Evolutionary conservation across 2,113 vertebrate species (phyloP).

Genomic region (Dinomys branickii): DNA sequence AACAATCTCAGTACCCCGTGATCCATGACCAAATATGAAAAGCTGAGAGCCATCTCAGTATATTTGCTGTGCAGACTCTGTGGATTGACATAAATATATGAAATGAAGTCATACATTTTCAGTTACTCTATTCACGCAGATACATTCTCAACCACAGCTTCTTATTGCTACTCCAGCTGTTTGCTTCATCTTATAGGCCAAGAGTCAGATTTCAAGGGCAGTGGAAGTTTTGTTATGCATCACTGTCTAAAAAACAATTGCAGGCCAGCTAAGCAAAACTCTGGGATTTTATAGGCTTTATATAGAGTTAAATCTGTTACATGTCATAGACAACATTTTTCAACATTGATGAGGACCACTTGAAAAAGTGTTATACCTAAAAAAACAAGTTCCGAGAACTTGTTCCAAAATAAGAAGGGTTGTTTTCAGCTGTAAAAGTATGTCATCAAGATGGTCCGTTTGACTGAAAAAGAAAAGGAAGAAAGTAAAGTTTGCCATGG

Average conservation of each 20-base stretch:
- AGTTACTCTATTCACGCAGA: slow-evolving; percentile 80
- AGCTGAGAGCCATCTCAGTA: slow-evolving; percentile 60
- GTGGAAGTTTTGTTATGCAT: slow-evolving; percentile 42
- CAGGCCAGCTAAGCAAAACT: slow-evolving; percentile 45
- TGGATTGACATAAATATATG: slow-evolving; percentile 68
- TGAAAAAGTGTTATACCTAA: neutral
- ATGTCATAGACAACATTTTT: neutral
- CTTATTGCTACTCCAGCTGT: slow-evolving; percentile 63
- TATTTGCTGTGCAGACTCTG: slow-evolving; percentile 70
- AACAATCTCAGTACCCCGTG: slow-evolving; percentile 57
- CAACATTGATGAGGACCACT: neutral
- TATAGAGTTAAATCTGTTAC: slow-evolving; percentile 11
- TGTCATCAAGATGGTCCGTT: neutral
- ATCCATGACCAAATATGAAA: slow-evolving; percentile 70
- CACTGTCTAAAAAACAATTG: slow-evolving; percentile 65
- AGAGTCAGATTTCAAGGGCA: slow-evolving; percentile 65
- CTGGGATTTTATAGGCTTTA: neutral
- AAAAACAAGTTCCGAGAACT: neutral
- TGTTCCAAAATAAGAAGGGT: neutral
- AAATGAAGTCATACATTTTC: slow-evolving; percentile 76
- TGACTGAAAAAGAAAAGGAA: neutral
- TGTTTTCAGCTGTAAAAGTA: neutral
- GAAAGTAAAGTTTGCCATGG: neutral
- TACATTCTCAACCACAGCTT: slow-evolving; percentile 73
- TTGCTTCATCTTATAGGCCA: slow-evolving; percentile 60